These are phyloP conservation scores for Crambe crambe DNA, from an alignment of 37 sponge, comb jelly and placozoan species.

Conservation along the genomic window DNA sequence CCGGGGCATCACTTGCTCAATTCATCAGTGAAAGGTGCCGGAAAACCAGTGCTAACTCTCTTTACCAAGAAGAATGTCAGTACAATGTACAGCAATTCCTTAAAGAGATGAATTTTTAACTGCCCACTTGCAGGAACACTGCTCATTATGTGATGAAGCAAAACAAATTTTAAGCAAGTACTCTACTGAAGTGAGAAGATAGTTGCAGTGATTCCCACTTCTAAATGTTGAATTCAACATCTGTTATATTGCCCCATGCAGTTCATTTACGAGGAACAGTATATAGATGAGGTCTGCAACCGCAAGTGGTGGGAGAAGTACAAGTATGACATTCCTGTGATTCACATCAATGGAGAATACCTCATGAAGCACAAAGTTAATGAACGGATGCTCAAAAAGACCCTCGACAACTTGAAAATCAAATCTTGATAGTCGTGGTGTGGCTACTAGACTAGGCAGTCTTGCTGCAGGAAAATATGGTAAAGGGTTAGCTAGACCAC, in stretches of 20 bases:
- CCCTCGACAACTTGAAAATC: slow-evolving; percentile 9
- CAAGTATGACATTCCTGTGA: slow-evolving; percentile 79
- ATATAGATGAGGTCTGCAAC: slow-evolving; percentile 66
- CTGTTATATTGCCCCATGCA: slow-evolving; percentile 4
- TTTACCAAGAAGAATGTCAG: slow-evolving; percentile 78
- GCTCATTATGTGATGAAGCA: slow-evolving; percentile 81
- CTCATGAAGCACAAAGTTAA: slow-evolving; percentile 77
- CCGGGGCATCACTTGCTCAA: too few species aligned
- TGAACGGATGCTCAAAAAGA: slow-evolving; percentile 21
- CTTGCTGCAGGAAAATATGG: too few species aligned
- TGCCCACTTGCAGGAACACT: slow-evolving; percentile 59
- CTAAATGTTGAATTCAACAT: background rate
- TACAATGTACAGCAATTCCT: background rate
- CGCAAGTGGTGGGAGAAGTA: slow-evolving; percentile 69
- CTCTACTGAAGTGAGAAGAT: slow-evolving; percentile 19
- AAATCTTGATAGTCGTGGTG: too few species aligned
- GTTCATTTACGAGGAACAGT: slow-evolving; percentile 46
- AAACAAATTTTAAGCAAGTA: slow-evolving; percentile 60
- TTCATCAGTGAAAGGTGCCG: background rate
- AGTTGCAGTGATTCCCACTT: too few species aligned
- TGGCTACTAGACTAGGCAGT: too few species aligned
- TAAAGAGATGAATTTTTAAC: too few species aligned
- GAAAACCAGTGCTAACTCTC: slow-evolving; percentile 48
- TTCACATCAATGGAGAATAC: slow-evolving; percentile 77
- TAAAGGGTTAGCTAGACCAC: too few species aligned